These are phyloP conservation scores for Galerucella pusilla DNA, from an alignment of 2,888 invertebrate genomes.

Conservation along the genomic window DNA sequence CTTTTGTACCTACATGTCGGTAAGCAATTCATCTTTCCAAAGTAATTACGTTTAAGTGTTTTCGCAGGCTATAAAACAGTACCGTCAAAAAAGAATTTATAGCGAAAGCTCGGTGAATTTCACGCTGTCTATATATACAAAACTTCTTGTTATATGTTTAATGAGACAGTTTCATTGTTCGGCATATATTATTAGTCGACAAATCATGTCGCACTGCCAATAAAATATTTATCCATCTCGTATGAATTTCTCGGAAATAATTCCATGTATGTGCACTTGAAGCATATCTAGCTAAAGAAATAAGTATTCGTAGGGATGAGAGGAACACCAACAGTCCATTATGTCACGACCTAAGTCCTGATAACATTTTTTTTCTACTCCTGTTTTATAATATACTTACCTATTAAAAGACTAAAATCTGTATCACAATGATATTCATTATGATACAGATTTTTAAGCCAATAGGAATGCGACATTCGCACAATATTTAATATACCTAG, in stretches of 20 bases:
- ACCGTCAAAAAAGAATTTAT: slow-evolving; percentile 30
- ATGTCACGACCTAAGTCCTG: background rate
- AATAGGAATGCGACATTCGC: too few relatives aligned
- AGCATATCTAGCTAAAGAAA: slow-evolving; percentile 8
- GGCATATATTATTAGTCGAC: slow-evolving; percentile 35
- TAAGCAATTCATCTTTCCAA: slow-evolving; percentile 19
- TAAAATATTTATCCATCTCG: slow-evolving; percentile 28
- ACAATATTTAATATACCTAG: too few relatives aligned
- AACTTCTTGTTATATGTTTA: slow-evolving; percentile 34
- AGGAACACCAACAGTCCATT: background rate
- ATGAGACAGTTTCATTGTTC: slow-evolving; percentile 43
- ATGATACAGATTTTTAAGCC: too few relatives aligned
- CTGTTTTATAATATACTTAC: too few relatives aligned
- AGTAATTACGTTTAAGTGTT: slow-evolving; percentile 25
- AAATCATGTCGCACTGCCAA: slow-evolving; percentile 37
- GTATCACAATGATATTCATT: too few relatives aligned
- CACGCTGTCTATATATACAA: slow-evolving; percentile 23
- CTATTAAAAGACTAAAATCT: too few relatives aligned
- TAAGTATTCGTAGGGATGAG: slow-evolving; percentile 19
- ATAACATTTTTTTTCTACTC: too few relatives aligned
- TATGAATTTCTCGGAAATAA: slow-evolving; percentile 30
- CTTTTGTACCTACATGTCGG: slow-evolving; percentile 4
- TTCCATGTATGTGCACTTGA: slow-evolving; percentile 20
- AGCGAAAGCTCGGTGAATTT: slow-evolving; percentile 24
- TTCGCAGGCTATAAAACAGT: slow-evolving; percentile 20